A percentile compares a stretch with the other conserved stretches of the same genome.
Evolutionary conservation across 2,888 invertebrate genomes (phyloP).

Genomic region (Anthrax anthrax): DNA sequence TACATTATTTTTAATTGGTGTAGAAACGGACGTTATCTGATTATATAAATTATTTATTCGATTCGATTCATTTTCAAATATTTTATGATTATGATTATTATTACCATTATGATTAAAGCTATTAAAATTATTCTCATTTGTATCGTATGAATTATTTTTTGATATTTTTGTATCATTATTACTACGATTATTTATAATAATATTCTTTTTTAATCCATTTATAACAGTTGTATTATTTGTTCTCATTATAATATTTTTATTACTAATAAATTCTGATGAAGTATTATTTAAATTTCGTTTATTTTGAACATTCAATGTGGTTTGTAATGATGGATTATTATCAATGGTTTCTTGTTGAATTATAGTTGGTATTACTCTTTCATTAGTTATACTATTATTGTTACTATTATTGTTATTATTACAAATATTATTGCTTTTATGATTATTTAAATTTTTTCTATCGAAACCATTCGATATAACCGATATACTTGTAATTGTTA

Average conservation of each 20-base stretch:
- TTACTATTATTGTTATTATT: not conserved
- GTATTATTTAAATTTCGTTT: slow-evolving; percentile 19
- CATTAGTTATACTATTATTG: not conserved
- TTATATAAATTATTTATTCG: slow-evolving; percentile 30
- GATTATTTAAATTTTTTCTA: slow-evolving; percentile 1
- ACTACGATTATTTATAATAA: slow-evolving; percentile 12
- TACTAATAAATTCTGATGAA: slow-evolving; percentile 26
- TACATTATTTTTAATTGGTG: not conserved
- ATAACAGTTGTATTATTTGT: slow-evolving; percentile 30
- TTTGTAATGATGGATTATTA: slow-evolving; percentile 14
- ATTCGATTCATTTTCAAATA: slow-evolving; percentile 32
- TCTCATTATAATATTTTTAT: slow-evolving; percentile 28
- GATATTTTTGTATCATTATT: not conserved
- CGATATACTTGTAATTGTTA: slow-evolving; percentile 11
- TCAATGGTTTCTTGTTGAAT: slow-evolving; percentile 11
- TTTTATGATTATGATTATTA: slow-evolving; percentile 21
- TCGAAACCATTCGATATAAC: slow-evolving; percentile 11
- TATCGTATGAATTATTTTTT: not conserved
- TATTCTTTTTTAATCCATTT: slow-evolving; percentile 31
- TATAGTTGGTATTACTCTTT: not conserved
- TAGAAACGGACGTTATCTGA: slow-evolving; percentile 25
- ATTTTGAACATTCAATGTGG: slow-evolving; percentile 21
- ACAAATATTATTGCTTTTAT: not conserved
- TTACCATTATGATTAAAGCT: not conserved
- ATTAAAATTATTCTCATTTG: slow-evolving; percentile 4